Conservation (phyloP, 2,888 invertebrate species). For the Hoplodrina blanda region DNA sequence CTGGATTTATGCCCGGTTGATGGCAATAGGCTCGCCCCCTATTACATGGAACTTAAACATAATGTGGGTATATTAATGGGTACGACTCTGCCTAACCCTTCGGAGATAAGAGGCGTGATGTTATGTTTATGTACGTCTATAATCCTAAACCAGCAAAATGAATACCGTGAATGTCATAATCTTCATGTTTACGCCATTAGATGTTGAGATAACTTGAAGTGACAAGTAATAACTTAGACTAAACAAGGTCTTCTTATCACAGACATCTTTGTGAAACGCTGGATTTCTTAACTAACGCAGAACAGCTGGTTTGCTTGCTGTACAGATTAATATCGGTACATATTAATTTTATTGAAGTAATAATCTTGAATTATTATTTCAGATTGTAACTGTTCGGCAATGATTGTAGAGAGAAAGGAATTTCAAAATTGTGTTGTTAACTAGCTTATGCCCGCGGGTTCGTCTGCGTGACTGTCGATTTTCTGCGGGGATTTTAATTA, state of each 20-base stretch:
- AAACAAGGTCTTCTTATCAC: constrained; percentile 43
- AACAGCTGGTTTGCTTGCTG: constrained; percentile 38
- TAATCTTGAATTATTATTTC: constrained; percentile 22
- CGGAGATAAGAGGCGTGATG: too few relatives aligned
- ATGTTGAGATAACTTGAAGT: constrained; percentile 49
- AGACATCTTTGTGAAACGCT: constrained; percentile 40
- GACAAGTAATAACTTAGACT: constrained; percentile 36
- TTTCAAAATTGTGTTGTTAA: not conserved
- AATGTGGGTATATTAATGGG: too few relatives aligned
- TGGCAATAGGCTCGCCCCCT: too few relatives aligned
- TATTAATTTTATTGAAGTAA: constrained; percentile 43
- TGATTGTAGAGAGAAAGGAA: constrained; percentile 15
- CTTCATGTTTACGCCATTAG: constrained; percentile 43
- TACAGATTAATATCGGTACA: constrained; percentile 25
- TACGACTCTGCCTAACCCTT: too few relatives aligned
- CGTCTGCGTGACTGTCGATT: too few relatives aligned
- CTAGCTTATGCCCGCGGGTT: too few relatives aligned
- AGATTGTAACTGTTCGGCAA: not conserved
- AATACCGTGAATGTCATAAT: constrained; percentile 48
- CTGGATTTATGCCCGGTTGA: too few relatives aligned
- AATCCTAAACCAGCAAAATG: constrained; percentile 21
- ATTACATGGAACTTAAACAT: too few relatives aligned
- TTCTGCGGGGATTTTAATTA: too few relatives aligned
- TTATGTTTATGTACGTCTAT: not conserved
- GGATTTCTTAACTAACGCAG: constrained; percentile 45